phyloP scores from a whole-genome alignment of 2,888 invertebrate genomes.

The Troides helena region DNA sequence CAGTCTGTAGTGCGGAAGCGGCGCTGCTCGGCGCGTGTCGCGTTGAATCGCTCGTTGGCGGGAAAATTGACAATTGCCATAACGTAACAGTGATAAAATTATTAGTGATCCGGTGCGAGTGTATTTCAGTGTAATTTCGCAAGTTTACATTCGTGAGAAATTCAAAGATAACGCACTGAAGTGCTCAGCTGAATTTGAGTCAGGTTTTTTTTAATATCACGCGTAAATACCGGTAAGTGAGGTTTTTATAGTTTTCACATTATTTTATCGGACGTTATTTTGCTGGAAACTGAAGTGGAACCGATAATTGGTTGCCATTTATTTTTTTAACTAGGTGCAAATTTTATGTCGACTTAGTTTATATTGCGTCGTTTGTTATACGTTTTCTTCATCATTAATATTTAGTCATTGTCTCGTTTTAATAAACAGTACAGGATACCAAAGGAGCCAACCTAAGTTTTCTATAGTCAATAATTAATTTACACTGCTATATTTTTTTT shows the following conservation, averaged over 20 bases:
- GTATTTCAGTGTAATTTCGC: conserved; percentile 26
- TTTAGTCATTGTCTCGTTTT: too few relatives aligned
- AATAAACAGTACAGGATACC: too few relatives aligned
- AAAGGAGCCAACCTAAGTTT: too few relatives aligned
- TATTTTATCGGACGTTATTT: not conserved
- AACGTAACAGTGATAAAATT: conserved; percentile 29
- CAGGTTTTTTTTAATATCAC: conserved; percentile 10
- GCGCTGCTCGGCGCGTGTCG: conserved; percentile 16
- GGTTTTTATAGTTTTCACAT: not conserved
- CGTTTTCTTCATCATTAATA: too few relatives aligned
- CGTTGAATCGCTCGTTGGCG: conserved; percentile 23
- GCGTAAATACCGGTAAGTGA: conserved; percentile 17
- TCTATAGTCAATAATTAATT: too few relatives aligned
- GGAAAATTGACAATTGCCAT: conserved; percentile 28
- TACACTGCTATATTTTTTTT: too few relatives aligned
- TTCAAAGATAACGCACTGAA: conserved; percentile 15
- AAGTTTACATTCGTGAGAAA: conserved; percentile 22
- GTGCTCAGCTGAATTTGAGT: conserved; percentile 29
- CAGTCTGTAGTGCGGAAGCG: conserved; percentile 27
- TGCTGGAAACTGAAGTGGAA: not conserved
- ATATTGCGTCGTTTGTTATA: too few relatives aligned
- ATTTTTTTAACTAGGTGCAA: not conserved
- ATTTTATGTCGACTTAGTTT: too few relatives aligned
- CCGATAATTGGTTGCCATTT: not conserved
- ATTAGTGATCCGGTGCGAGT: conserved; percentile 23